Evolutionary conservation across 1,140 invertebrate genomes (phyloP), one percentile per base, ranked within the genome.

Genomic region (Caerostris extrusa): DNA sequence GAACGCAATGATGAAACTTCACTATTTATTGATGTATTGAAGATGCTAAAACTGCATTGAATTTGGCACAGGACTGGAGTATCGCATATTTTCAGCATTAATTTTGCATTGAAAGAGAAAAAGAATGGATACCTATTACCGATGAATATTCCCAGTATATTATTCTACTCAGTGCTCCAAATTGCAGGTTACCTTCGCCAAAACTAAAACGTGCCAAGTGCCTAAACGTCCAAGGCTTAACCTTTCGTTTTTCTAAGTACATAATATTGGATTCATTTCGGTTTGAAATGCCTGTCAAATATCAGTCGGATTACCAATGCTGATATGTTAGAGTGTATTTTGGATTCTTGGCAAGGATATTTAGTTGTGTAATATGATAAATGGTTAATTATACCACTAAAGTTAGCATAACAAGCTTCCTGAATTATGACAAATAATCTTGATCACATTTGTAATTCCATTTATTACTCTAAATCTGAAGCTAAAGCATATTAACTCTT

Each of bases 131-230:
- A 58, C n/a, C 53, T 17, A 19, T 85, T 64, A 61, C 86, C 58
- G 64, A 64, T 64, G 58, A 17, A 17, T 53, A 17, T 17, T 10
- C 56, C 64, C 53, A 53, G 58, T 53, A 19, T 58, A 91, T 91
- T 91, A 91, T 91, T 81, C 34, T n/a, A 91, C 56, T 82, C 57
- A 82, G 82, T 91, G 60, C 50, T 34, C 71, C 14, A 91, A 91
- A 91, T 91, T 91, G 67, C 19, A 69, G 57, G 90, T 82, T 91
- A 56, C 77, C 34, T 19, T 82, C 55, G 90, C 90, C 87, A 90
- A 90, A 90, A 67, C 71, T 50, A 64, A 88, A 88, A 88, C 86
- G 61, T 61, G 50, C 86, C 86, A 88, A 64, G 19, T 34, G 58
- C 86, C 7, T 57, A 58, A 85, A 60, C 55, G 17, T 34, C n/a